Base-by-base conservation (phyloP, 2,797 vertebrate species). In the Cirrhinus mrigala region DNA sequence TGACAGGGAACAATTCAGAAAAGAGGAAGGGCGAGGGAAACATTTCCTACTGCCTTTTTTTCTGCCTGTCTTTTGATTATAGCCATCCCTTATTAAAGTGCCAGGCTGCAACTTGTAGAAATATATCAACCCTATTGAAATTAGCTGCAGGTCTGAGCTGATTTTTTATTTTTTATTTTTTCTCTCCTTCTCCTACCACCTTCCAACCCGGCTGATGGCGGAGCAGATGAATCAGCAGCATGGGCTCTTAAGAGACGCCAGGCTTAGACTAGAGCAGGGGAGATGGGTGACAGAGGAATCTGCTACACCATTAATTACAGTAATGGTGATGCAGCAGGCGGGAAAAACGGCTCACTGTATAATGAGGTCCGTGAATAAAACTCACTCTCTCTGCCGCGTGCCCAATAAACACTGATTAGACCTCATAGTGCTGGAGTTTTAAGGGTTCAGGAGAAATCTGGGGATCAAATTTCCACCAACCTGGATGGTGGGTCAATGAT, bases 221-320 rank as follows among this genome's bases (percentile, higher is more conserved):
- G 92, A 92, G 91, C 87, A 88, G 88, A 89, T 91, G 87, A 89
- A 86, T 87, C 90, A 92, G 86, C 90, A 92, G 89, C 87, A 91
- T 92, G 92, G 91, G 91, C 90, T 92, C 90, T 87, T 87, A 78
- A 73, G 79, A 87, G 66, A 87, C 22, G 79, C 66, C 68, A 71
- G 54, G 46, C 48, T 73, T 56, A 78, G 79, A 82, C 83, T 78
- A 70, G 87, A 91, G 91, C 90, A 90, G 90, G 93, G 88, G 87
- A 92, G 87, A 89, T 85, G 89, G 88, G 82, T 74, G 85, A 91
- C 89, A 89, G 82, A 83, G 86, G 92, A 92, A 93, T 92, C 91
- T 93, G 92, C 91, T 90, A 80, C 70, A 58, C 91, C 92, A 93
- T 94, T 94, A 93, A 94, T 95, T 94, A 93, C 92, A 92, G 87